Evolutionary conservation across 1,140 invertebrate species (phyloP), one percentile per base, ranked within the genome.

Genomic region (Acromyrmex heyeri): DNA sequence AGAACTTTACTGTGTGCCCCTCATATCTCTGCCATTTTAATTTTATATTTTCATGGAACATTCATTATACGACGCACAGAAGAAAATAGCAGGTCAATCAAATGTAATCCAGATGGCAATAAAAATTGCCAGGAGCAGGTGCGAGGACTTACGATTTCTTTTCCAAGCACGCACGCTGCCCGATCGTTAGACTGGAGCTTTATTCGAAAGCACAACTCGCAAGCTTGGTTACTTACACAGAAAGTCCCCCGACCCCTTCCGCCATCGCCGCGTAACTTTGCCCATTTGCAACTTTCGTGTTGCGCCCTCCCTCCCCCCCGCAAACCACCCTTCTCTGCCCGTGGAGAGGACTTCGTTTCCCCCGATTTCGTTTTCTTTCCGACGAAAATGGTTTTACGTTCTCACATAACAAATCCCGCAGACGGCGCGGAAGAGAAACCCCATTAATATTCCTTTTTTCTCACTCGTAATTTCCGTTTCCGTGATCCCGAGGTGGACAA

Each of bases 271-370:
- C 72, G 59, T 85, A 91, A 91, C 90, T 91, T 91, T 91, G 57
- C 78, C 87, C 88, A 91, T 91, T 91, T 89, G 81, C 87, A 87
- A 90, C 86, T 86, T 87, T 67, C 44, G 53, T 18, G 61, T 57
- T 50, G 57, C 72, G 50, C 72, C 21, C 30, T 4, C 14, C 2
- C 48, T 2, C 0, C 48, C 48, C 57, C 79, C 21, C 50, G 50
- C 38, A 53, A 79, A n/a, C 12, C 73, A 10, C 38, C 50, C 64
- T 57, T 75, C 53, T 44, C 69, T 30, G 24, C 24, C 4, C 8
- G 14, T 18, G 27, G 30, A 61, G 67, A 62, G 77, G 67, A 77
- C 53, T 62, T 88, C 72, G 69, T 88, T 55, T 55, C 48, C 27
- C 50, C 44, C 73, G 48, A 79, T 85, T 83, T 65, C 30, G 83